Conservation (phyloP, 2,113 vertebrate genomes). For the Spermophilus dauricus region DNA sequence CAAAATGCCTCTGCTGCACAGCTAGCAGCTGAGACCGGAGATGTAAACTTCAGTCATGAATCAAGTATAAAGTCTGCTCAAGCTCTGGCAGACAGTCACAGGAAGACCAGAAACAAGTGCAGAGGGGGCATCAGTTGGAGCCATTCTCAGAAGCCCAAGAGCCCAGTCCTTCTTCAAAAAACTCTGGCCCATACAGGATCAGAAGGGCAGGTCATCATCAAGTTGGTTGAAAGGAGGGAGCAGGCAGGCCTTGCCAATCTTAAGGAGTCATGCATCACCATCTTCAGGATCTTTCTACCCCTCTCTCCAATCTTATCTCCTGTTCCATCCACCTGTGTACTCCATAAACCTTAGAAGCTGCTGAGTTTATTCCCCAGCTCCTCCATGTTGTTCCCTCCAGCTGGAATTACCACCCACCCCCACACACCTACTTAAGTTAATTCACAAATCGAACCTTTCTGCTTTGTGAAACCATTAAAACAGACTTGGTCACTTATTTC, state of each 20-base stretch:
- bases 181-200: not conserved
- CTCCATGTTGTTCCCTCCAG: not conserved
- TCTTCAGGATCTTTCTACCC: too few relatives aligned
- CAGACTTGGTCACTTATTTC: not conserved
- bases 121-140: not conserved
- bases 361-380: not conserved
- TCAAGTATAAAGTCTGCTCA: constrained; percentile 81
- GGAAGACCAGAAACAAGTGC: constrained; percentile 70
- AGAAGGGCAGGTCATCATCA: not conserved
- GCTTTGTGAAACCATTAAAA: not conserved
- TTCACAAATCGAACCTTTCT: not conserved
- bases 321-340: not conserved
- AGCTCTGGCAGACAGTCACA: constrained; percentile 78
- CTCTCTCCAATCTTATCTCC: not conserved
- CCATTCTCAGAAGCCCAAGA: not conserved
- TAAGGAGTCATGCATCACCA: too few relatives aligned
- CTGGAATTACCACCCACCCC: not conserved
- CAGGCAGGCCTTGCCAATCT: too few relatives aligned
- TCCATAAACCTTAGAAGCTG: not conserved
- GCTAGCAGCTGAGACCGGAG: not conserved
- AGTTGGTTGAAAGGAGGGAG: not conserved
- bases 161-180: not conserved
- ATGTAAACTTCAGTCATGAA: constrained; percentile 50
- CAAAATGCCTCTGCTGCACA: too few relatives aligned
- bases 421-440: not conserved